A percentile compares a stretch with the other conserved stretches of the same genome.
phyloP scores from a whole-genome alignment of 2,797 vertebrate species.

The Acrossocheilus fasciatus region DNA sequence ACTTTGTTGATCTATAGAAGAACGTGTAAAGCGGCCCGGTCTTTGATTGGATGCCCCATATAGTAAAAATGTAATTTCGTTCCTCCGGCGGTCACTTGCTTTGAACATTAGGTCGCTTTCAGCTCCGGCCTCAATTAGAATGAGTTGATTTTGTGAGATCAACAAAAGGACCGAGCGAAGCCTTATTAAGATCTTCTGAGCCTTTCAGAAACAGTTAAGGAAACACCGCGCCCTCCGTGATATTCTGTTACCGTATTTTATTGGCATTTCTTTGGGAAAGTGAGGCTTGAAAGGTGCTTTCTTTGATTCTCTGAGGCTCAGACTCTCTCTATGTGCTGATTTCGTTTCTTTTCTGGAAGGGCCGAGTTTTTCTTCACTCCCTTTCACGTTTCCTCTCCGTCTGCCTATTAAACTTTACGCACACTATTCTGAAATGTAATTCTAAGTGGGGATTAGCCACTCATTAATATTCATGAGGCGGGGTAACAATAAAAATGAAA shows the following conservation, averaged over 20 bases:
- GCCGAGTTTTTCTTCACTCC: conserved; percentile 62
- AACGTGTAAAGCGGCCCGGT: conserved; percentile 69
- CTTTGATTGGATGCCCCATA: conserved; percentile 78
- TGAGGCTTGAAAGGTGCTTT: conserved; percentile 66
- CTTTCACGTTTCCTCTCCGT: conserved; percentile 66
- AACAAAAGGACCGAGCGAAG: conserved; percentile 81
- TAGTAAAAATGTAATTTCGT: conserved; percentile 80
- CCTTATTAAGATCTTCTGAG: conserved; percentile 75
- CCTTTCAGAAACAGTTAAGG: conserved; percentile 78
- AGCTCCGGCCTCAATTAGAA: conserved; percentile 83
- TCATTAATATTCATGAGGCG: conserved; percentile 85
- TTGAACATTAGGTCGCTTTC: conserved; percentile 92
- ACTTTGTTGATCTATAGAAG: conserved; percentile 81
- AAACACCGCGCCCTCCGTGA: conserved; percentile 76
- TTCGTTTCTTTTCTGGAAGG: conserved; percentile 66
- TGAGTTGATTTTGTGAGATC: conserved; percentile 83
- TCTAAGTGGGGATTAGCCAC: conserved; percentile 83
- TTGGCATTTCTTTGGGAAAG: conserved; percentile 75
- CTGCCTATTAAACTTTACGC: conserved; percentile 81
- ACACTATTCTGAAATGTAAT: conserved; percentile 82
- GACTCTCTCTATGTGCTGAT: conserved; percentile 61
- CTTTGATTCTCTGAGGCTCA: conserved; percentile 74
- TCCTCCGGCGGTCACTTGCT: conserved; percentile 79
- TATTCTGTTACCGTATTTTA: conserved; percentile 81
- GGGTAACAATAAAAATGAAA: conserved; percentile 74